These are phyloP conservation scores for Scaptomyza pallida DNA, from an alignment of 1,140 invertebrate genomes.

Conservation along the genomic window DNA sequence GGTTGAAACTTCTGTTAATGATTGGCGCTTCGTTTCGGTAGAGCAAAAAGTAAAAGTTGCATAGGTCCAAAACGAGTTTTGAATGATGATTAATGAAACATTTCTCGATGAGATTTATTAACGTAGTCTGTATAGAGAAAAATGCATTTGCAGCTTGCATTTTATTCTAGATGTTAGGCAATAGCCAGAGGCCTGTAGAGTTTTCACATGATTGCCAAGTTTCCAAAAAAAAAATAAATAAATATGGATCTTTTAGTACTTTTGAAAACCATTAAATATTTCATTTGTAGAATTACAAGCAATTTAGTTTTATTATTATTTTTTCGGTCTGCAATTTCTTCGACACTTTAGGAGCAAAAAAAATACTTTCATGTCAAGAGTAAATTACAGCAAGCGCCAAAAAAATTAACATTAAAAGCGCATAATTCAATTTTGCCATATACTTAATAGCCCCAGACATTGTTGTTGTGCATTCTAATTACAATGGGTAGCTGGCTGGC, in stretches of 20 bases:
- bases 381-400: slow-evolving; percentile 47
- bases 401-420: slow-evolving; percentile 58
- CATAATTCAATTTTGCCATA: slow-evolving; percentile 42
- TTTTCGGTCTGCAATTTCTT: not conserved
- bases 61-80: slow-evolving; percentile 48
- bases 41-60: slow-evolving; percentile 60
- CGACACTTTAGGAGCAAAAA: not conserved
- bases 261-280: not conserved
- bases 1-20: slow-evolving; percentile 30
- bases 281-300: not conserved
- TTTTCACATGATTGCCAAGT: no score
- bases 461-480: slow-evolving; percentile 62
- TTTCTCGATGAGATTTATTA: not conserved
- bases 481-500: slow-evolving; percentile 45
- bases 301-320: slow-evolving; percentile 4
- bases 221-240: no score
- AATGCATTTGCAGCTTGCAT: no score
- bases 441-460: slow-evolving; percentile 42
- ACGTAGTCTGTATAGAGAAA: no score
- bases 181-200: no score
- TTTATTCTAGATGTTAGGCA: no score
- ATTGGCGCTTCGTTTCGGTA: slow-evolving; percentile 43
- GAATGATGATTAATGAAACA: not conserved
- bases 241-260: no score
- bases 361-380: slow-evolving; percentile 25